Evolutionary conservation across 2,113 vertebrate species (phyloP).

Genomic region (Dryoscopus gambensis): DNA sequence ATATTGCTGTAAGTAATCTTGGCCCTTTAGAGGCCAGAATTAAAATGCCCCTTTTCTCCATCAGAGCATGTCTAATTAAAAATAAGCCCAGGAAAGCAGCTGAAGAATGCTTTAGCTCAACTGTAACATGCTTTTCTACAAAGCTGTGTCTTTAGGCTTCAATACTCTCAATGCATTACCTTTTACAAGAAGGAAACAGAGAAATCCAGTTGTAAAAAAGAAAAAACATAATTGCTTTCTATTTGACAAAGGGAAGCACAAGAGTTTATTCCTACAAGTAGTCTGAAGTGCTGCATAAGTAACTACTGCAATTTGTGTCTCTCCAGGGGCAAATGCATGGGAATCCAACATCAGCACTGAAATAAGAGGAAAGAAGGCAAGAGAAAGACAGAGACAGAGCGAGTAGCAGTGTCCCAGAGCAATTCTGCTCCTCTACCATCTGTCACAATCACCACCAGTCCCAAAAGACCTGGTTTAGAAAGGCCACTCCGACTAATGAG

Average conservation of each 20-base stretch:
- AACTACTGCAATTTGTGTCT: constrained; percentile 63
- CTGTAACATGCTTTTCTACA: background rate
- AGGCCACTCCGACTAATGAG: constrained; percentile 68
- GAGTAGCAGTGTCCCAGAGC: constrained; percentile 45
- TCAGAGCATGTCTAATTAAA: constrained; percentile 14
- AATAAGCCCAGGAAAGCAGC: background rate
- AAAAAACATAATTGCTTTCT: background rate
- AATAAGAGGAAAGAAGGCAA: constrained; percentile 36
- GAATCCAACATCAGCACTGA: constrained; percentile 68
- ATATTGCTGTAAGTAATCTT: background rate
- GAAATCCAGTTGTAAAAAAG: background rate
- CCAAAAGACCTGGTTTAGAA: constrained; percentile 71
- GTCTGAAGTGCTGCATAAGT: constrained; percentile 54
- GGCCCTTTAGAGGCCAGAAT: background rate
- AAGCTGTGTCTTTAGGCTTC: background rate
- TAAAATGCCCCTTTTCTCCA: constrained; percentile 3
- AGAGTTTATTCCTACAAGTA: constrained; percentile 42
- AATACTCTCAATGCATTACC: background rate
- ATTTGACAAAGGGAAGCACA: background rate
- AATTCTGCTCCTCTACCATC: constrained; percentile 67
- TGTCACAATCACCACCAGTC: constrained; percentile 69
- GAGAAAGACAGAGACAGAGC: constrained; percentile 50
- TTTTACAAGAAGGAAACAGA: background rate
- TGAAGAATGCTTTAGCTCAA: background rate
- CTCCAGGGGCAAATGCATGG: constrained; percentile 69